These are phyloP conservation scores for Odontothrips loti DNA, from an alignment of 2,888 invertebrate species.

Conservation along the genomic window DNA sequence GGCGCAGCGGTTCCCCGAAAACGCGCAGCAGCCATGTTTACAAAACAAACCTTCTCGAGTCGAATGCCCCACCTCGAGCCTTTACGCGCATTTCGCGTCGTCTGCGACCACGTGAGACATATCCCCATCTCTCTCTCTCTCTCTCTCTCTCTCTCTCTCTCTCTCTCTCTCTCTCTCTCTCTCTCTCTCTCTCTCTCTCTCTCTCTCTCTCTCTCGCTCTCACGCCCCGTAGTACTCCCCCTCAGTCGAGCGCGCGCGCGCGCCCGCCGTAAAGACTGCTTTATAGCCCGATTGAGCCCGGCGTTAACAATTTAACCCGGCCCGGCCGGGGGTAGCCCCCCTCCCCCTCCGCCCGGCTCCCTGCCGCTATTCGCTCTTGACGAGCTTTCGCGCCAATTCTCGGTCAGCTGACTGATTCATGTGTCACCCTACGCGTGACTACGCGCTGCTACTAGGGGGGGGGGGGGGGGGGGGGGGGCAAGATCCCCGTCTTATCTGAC, in stretches of 20 bases:
- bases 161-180: background rate
- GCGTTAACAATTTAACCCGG: conserved; percentile 19
- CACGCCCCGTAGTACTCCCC: background rate
- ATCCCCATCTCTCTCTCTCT: background rate
- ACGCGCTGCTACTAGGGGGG: too few relatives aligned
- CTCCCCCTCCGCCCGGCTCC: background rate
- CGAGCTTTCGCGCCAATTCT: conserved; percentile 9
- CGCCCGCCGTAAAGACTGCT: conserved; percentile 16
- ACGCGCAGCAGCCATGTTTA: conserved; percentile 13
- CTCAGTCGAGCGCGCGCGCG: background rate
- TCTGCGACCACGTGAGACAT: background rate
- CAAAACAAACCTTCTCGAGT: background rate
- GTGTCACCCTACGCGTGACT: background rate
- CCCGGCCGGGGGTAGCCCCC: background rate
- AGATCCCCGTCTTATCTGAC: too few relatives aligned
- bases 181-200: background rate
- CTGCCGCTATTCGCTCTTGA: background rate
- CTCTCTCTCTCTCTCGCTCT: background rate
- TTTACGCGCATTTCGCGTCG: conserved; percentile 1
- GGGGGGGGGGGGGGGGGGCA: too few relatives aligned
- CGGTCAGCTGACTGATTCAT: conserved; percentile 15
- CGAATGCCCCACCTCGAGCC: background rate
- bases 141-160: background rate
- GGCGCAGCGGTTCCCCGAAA: background rate
- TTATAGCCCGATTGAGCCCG: conserved; percentile 16